These are phyloP conservation scores for Morone chrysops DNA, from an alignment of 2,113 vertebrate species.

Conservation along the genomic window DNA sequence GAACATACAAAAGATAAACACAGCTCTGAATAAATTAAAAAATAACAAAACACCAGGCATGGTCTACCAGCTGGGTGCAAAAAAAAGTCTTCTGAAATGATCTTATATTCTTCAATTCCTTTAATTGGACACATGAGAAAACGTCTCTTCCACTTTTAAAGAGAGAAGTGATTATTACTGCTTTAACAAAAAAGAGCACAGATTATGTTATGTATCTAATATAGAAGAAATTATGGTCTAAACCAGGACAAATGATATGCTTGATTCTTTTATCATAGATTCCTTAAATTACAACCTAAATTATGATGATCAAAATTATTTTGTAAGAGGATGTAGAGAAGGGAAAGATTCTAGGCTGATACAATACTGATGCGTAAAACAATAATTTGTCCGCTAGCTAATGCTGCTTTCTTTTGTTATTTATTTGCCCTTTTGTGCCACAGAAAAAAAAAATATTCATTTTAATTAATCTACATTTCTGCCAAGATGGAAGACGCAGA, in stretches of 20 bases:
- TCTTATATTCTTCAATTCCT: conserved; percentile 7
- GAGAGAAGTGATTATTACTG: conserved; percentile 9
- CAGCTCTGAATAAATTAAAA: conserved; percentile 16
- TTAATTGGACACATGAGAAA: conserved; percentile 57
- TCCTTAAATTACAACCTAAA: neutral
- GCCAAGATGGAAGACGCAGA: too few species aligned
- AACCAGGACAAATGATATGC: neutral
- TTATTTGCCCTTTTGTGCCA: too few species aligned
- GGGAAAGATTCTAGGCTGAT: too few species aligned
- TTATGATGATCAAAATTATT: neutral
- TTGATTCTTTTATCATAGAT: neutral
- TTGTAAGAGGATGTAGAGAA: neutral
- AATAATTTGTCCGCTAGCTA: too few species aligned
- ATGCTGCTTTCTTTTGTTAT: too few species aligned
- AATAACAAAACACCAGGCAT: conserved; percentile 32
- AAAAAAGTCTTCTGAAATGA: conserved; percentile 36
- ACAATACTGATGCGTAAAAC: too few species aligned
- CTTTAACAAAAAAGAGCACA: conserved; percentile 2
- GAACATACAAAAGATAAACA: conserved; percentile 15
- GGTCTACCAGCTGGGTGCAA: conserved; percentile 28
- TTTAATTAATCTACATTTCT: too few species aligned
- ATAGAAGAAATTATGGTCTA: neutral
- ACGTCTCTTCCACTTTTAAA: conserved; percentile 13
- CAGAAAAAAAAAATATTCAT: too few species aligned
- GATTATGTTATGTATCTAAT: neutral